Evolutionary conservation across 2,113 vertebrate genomes (phyloP), one percentile per base, ranked within the genome.

Genomic region (Hippocampus mohnikei): DNA sequence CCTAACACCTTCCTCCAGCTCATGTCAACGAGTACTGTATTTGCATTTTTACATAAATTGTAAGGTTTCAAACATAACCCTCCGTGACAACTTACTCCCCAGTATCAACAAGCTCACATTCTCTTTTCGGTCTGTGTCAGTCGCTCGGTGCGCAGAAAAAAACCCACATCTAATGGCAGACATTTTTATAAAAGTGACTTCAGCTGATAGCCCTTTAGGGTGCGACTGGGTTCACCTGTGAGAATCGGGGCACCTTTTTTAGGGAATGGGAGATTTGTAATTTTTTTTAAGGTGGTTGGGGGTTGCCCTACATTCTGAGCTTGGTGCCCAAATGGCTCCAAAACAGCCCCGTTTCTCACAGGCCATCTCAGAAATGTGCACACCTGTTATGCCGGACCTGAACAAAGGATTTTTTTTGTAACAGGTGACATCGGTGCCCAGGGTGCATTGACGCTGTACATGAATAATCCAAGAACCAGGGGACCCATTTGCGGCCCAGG

Each of bases 261-360:
- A 46, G 27, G 66, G 79, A 67, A 27, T 48, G 55, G 71, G 74
- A 67, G 2, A 0, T 64, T 69, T 27, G n/a, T n/a, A n/a, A n/a
- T 46, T 62, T 62, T 62, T 85, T 75, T 81, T 71, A 59, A 55
- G 76, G 67, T 78, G 79, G 79, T 71, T 83, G 89, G 91, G 87
- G 71, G 74, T 90, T 91, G 83, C 87, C 89, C 88, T 93, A 93
- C 92, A 92, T 93, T 93, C 92, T 0, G 77, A 91, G 80, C 91
- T 91, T 90, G 90, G 90, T 58, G 90, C 89, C 85, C 87, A 81
- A 77, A 71, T 79, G 77, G 90, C 91, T 89, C 91, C 89, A 90
- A 90, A 92, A 87, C 81, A 92, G 92, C 91, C 90, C 90, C 88
- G 78, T 63, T 87, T 76, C 90, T 91, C 83, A 88, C 84, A 93